Evolutionary conservation across 35 echinoderm and acorn worm species (phyloP), one percentile per base, ranked within the genome.

Genomic region (Strongylocentrotus purpuratus): DNA sequence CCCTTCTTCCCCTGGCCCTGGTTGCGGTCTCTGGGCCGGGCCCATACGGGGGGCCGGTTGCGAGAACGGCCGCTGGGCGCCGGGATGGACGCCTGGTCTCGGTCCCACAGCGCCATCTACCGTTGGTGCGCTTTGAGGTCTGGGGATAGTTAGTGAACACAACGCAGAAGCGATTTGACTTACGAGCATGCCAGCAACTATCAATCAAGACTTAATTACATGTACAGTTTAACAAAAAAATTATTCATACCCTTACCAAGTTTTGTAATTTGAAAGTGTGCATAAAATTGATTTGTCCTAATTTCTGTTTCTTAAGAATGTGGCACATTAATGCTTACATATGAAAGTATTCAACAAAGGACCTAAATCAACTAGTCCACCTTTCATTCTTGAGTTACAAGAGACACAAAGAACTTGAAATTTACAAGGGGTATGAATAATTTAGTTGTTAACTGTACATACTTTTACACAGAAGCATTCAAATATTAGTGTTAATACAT

Each of bases 21-120:
- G 46, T 7, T 6, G 91, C 9, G 91, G 48, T 46, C 91, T 47
- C 9, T 32, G 17, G 11, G 46, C 31, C 7, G 91, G 45, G 48
- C 45, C 65, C 20, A 18, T 78, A 78, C 65, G 91, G 18, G 91
- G 45, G 11, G 91, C 91, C 17, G 91, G 91, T 46, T 93, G 91
- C 11, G 91, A 93, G 91, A 46, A 93, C 2, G 91, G 91, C 91
- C 91, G 46, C 47, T 93, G 91, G 46, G 91, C 45, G 25, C 91
- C 17, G 31, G 91, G 46, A 47, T 93, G 91, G 46, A n/a, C 45
- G 22, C 45, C 91, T 52, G 45, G 17, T 32, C 91, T 33, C 3
- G 7, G 45, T 17, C 46, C 46, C 20, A 31, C 45, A 32, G 48
- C 91, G 33, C 48, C 91, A 47, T 58, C 91, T 47, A 50, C 48